Percentiles rank a stretch among this genome's conserved stretches.
Conservation (phyloP, 1,140 invertebrate genomes). For the Augochlora pura region DNA sequence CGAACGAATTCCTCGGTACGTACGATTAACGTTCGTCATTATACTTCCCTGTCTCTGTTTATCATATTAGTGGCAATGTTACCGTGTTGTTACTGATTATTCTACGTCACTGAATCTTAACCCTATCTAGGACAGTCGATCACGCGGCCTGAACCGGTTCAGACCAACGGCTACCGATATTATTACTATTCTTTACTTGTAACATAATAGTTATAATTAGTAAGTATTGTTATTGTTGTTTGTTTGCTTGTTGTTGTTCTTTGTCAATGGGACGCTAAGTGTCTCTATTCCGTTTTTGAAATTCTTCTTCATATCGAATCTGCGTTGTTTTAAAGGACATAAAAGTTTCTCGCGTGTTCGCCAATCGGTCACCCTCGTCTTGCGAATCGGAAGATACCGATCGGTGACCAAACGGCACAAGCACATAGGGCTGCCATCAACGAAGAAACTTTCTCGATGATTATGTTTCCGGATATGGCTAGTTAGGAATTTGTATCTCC, state of each 20-base stretch:
- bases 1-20: not conserved
- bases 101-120: constrained; percentile 58
- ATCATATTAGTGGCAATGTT: not conserved
- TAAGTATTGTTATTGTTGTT: constrained; percentile 34
- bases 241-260: not conserved
- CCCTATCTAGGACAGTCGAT: constrained; percentile 68
- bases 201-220: constrained; percentile 42
- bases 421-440: not conserved
- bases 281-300: not conserved
- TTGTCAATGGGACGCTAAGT: constrained; percentile 25
- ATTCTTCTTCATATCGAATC: not conserved
- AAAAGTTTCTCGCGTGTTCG: constrained; percentile 23
- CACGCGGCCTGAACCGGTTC: constrained; percentile 34
- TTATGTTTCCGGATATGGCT: constrained; percentile 42
- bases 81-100: constrained; percentile 30
- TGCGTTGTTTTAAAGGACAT: constrained; percentile 29
- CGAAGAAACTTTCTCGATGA: constrained; percentile 13
- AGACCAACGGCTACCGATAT: constrained; percentile 44
- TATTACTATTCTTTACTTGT: constrained; percentile 32
- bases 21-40: not conserved
- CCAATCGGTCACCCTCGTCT: constrained; percentile 16
- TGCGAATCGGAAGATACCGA: constrained; percentile 26
- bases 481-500: constrained; percentile 10
- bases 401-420: not conserved
- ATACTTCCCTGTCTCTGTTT: not conserved